Evolutionary conservation across 2,888 invertebrate species (phyloP).

Genomic region (Perdita meconis): DNA sequence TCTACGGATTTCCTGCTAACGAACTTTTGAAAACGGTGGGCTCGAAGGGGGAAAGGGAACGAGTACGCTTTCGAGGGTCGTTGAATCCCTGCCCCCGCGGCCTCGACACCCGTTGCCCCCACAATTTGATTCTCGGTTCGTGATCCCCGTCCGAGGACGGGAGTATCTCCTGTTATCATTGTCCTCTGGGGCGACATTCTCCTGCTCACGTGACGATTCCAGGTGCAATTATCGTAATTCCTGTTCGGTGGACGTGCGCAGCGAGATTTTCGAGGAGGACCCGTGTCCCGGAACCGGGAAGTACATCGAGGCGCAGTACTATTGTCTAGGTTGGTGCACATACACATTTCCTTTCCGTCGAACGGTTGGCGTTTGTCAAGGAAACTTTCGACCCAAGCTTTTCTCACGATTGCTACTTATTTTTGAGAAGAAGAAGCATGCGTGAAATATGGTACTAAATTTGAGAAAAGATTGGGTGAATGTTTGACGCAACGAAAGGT

Average conservation of each 20-base stretch:
- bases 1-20: neutral
- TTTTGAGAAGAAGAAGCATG: neutral
- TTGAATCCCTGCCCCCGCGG: neutral
- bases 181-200: slow-evolving; percentile 65
- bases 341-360: slow-evolving; percentile 62
- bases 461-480: slow-evolving; percentile 23
- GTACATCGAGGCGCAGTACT: slow-evolving; percentile 87
- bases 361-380: neutral
- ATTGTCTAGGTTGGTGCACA: slow-evolving; percentile 84
- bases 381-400: neutral
- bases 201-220: slow-evolving; percentile 77
- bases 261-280: slow-evolving; percentile 85
- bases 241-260: slow-evolving; percentile 80
- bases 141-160: slow-evolving; percentile 52
- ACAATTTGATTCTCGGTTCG: slow-evolving; percentile 58
- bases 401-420: slow-evolving; percentile 21
- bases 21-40: no score
- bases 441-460: neutral
- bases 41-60: neutral
- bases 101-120: slow-evolving; percentile 18
- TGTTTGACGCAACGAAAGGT: neutral
- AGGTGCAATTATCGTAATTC: slow-evolving; percentile 81
- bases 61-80: slow-evolving; percentile 18
- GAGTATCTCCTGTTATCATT: slow-evolving; percentile 48
- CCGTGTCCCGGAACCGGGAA: slow-evolving; percentile 87